These are phyloP conservation scores for Sebastes diploproa DNA, from an alignment of 2,797 vertebrate species.

Conservation along the genomic window DNA sequence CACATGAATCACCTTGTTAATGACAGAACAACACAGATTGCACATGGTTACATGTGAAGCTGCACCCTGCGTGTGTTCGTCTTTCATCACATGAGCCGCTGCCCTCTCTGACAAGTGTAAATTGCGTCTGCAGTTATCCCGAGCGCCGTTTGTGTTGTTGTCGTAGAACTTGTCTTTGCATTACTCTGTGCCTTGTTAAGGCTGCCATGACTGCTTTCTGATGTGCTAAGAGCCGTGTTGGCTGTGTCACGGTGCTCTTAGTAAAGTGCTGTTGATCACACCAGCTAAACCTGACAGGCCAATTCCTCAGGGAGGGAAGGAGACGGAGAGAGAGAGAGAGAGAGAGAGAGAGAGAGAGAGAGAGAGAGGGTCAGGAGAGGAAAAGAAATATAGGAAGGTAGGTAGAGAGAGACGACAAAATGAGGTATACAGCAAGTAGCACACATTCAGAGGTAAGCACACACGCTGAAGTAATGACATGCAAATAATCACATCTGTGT, in stretches of 20 bases:
- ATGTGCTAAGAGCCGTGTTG: constrained; percentile 52
- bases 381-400: background rate
- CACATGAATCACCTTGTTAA: constrained; percentile 33
- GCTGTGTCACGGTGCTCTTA: constrained; percentile 51
- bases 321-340: background rate
- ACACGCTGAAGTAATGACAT: constrained; percentile 4
- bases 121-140: constrained; percentile 23
- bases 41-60: constrained; percentile 16
- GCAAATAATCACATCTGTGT: constrained; percentile 49
- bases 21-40: constrained; percentile 19
- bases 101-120: constrained; percentile 27
- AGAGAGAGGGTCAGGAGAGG: background rate
- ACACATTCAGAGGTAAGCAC: background rate
- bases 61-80: background rate
- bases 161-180: constrained; percentile 38
- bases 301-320: constrained; percentile 53
- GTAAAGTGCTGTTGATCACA: constrained; percentile 68
- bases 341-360: background rate
- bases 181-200: constrained; percentile 51
- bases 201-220: constrained; percentile 48
- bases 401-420: constrained; percentile 4
- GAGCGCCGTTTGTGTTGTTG: constrained; percentile 5
- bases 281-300: constrained; percentile 59
- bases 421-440: background rate
- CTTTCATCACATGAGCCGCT: background rate